A percentile compares a stretch with the other conserved stretches of the same genome.
These are phyloP conservation scores for Euplexia lucipara DNA, from an alignment of 2,888 invertebrate species.

Conservation along the genomic window DNA sequence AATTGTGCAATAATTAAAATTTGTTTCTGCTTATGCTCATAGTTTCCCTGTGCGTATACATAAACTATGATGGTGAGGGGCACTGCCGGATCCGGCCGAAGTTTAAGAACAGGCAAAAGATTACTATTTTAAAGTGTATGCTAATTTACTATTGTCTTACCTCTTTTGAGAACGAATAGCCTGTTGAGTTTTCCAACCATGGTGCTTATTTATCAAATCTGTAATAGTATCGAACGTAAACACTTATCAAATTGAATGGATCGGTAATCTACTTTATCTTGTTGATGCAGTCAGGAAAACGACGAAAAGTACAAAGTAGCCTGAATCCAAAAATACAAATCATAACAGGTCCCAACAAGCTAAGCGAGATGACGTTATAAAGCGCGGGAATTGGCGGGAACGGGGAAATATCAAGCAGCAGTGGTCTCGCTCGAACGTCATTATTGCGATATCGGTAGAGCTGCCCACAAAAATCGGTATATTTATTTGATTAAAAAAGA, in stretches of 20 bases:
- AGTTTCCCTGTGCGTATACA: no score
- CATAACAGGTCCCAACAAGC: background rate
- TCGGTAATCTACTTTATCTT: background rate
- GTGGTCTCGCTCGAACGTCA: no score
- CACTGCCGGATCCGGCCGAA: background rate
- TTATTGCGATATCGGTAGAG: no score
- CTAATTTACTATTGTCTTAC: slow-evolving; percentile 76
- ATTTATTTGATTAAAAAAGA: no score
- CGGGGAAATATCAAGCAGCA: no score
- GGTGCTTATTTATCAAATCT: slow-evolving; percentile 11
- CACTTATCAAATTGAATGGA: background rate
- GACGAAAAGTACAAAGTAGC: background rate
- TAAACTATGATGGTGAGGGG: background rate
- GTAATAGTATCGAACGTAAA: background rate
- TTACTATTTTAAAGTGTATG: background rate
- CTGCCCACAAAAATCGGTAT: no score
- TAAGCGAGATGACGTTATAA: slow-evolving; percentile 21
- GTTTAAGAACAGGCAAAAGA: background rate
- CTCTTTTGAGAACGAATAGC: slow-evolving; percentile 86
- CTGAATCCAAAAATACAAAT: background rate
- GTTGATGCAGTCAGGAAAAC: no score
- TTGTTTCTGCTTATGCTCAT: no score
- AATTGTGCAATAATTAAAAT: no score
- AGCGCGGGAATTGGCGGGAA: slow-evolving; percentile 22
- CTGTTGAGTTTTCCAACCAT: slow-evolving; percentile 85